Conservation (phyloP, 2,888 invertebrate genomes). For the Nymphalis c-album region DNA sequence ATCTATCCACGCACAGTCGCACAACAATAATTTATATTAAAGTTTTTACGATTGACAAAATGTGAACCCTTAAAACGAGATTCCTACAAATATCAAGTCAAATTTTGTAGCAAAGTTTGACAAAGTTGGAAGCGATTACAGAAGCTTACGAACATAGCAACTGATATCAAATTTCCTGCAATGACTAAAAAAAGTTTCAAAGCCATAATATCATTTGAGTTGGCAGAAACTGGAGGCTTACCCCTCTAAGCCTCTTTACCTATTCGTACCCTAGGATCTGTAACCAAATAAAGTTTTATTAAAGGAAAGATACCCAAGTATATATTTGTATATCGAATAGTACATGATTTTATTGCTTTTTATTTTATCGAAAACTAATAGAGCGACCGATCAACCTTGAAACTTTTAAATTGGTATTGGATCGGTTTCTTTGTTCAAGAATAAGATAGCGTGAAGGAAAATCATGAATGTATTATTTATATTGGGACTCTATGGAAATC, state of each 20-base stretch:
- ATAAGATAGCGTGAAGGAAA: conserved; percentile 4
- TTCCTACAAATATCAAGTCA: conserved; percentile 11
- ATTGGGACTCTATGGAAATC: neutral
- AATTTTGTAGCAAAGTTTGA: too few relatives aligned
- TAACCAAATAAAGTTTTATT: conserved; percentile 65
- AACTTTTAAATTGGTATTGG: conserved; percentile 30
- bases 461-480: neutral
- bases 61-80: conserved; percentile 13
- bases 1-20: too few relatives aligned
- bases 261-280: conserved; percentile 50
- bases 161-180: conserved; percentile 39
- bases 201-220: conserved; percentile 49
- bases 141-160: conserved; percentile 1
- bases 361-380: conserved; percentile 37
- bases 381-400: conserved; percentile 30
- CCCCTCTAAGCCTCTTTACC: conserved; percentile 55
- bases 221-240: conserved; percentile 48
- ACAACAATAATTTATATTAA: too few relatives aligned
- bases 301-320: conserved; percentile 53
- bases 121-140: too few relatives aligned
- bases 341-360: conserved; percentile 60
- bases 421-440: conserved; percentile 4
- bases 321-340: conserved; percentile 51
- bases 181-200: conserved; percentile 42
- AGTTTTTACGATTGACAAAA: neutral